Percentiles rank a stretch among this genome's conserved stretches.
phyloP scores from a whole-genome alignment of 1,140 invertebrate genomes.

The Tetramorium parvispinum region DNA sequence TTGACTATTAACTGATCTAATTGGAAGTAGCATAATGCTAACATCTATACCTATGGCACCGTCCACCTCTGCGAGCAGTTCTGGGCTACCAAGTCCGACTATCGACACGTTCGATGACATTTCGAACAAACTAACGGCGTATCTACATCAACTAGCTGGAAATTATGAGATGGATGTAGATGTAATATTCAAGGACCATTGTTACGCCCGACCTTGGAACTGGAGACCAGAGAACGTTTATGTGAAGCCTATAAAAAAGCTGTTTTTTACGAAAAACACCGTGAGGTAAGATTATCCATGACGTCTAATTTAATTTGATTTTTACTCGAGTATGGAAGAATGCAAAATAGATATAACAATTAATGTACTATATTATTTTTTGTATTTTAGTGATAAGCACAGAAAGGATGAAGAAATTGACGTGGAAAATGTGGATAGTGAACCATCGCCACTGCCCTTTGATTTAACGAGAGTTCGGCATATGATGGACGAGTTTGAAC shows the following conservation, averaged over 20 bases:
- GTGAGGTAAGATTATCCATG: conserved; percentile 68
- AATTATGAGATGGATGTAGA: conserved; percentile 80
- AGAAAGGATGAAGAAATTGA: conserved; percentile 84
- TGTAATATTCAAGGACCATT: conserved; percentile 87
- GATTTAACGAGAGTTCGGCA: conserved; percentile 88
- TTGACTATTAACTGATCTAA: neutral
- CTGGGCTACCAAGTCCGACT: conserved; percentile 73
- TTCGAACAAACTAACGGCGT: conserved; percentile 79
- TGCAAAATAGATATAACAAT: neutral
- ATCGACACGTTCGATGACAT: conserved; percentile 80
- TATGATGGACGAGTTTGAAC: conserved; percentile 91
- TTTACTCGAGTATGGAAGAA: neutral
- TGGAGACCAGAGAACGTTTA: conserved; percentile 89
- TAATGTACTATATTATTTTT: conserved; percentile 20
- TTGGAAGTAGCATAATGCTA: conserved; percentile 44
- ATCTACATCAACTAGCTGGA: conserved; percentile 81
- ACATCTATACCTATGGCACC: conserved; percentile 39
- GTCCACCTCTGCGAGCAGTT: conserved; percentile 62
- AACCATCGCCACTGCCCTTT: conserved; percentile 84
- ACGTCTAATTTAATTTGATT: conserved; percentile 4
- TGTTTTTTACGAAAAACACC: conserved; percentile 83
- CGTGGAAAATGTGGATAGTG: conserved; percentile 80
- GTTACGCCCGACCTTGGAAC: conserved; percentile 90
- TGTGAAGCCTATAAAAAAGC: conserved; percentile 87
- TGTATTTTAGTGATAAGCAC: conserved; percentile 57